Evolutionary conservation across 2,888 invertebrate genomes (phyloP).

Genomic region (Drosophila demipolita): DNA sequence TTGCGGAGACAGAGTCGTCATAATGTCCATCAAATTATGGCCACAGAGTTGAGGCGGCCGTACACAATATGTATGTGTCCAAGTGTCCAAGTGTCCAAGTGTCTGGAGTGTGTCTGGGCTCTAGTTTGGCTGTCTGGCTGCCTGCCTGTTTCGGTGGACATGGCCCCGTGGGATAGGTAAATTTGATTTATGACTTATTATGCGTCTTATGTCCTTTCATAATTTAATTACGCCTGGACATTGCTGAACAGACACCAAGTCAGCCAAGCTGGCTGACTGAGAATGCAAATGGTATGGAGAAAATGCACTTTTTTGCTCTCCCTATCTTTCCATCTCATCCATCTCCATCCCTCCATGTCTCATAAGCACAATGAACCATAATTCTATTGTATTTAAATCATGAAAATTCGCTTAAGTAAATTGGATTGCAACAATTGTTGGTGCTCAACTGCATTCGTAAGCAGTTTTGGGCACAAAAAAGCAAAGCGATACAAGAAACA

Average conservation of each 20-base stretch:
- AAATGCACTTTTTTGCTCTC: constrained; percentile 41
- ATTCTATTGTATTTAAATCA: constrained; percentile 77
- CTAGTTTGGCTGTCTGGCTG: constrained; percentile 41
- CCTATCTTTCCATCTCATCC: background rate
- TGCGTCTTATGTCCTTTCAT: constrained; percentile 84
- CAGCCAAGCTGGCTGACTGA: constrained; percentile 21
- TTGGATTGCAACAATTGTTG: constrained; percentile 74
- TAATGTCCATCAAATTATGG: constrained; percentile 73
- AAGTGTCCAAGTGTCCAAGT: constrained; percentile 10
- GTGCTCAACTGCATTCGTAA: constrained; percentile 51
- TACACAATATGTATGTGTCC: constrained; percentile 20
- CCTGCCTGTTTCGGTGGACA: constrained; percentile 20
- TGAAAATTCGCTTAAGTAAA: constrained; percentile 77
- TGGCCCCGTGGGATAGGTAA: constrained; percentile 74
- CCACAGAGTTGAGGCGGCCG: constrained; percentile 23
- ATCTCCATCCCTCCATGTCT: background rate
- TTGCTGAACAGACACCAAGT: constrained; percentile 39
- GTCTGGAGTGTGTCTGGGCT: constrained; percentile 37
- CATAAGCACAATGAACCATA: constrained; percentile 48
- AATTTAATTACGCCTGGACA: constrained; percentile 83
- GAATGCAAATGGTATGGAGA: constrained; percentile 44
- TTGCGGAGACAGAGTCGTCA: constrained; percentile 77
- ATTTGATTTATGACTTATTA: constrained; percentile 84
- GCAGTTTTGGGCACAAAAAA: constrained; percentile 67
- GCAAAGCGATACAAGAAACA: constrained; percentile 33